phyloP scores from a whole-genome alignment of 1,140 invertebrate species.

The Aphidius ervi region DNA sequence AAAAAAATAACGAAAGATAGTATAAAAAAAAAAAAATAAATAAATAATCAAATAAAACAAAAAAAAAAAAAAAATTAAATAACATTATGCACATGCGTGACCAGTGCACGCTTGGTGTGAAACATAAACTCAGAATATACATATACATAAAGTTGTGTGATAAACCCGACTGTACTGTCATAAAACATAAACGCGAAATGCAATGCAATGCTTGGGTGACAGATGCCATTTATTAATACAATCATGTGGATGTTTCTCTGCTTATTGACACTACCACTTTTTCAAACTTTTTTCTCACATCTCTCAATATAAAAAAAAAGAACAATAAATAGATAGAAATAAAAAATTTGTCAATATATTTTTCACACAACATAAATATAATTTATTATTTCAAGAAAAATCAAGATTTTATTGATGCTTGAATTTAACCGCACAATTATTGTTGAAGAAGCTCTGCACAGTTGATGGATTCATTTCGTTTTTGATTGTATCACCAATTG shows the following conservation, averaged over 20 bases:
- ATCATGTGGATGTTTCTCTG: slow-evolving; percentile 8
- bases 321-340: neutral
- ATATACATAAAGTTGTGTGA: slow-evolving; percentile 30
- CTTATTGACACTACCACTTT: too few relatives aligned
- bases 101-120: slow-evolving; percentile 43
- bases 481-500: slow-evolving; percentile 25
- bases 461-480: slow-evolving; percentile 19
- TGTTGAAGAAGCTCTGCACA: slow-evolving; percentile 22
- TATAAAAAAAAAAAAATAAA: slow-evolving; percentile 7
- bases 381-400: too few relatives aligned
- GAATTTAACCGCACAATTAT: neutral
- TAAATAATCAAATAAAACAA: slow-evolving; percentile 13
- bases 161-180: slow-evolving; percentile 17
- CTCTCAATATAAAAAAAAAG: too few relatives aligned
- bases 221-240: slow-evolving; percentile 50
- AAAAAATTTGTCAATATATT: neutral
- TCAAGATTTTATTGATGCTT: too few relatives aligned
- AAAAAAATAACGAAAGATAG: slow-evolving; percentile 2
- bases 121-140: slow-evolving; percentile 41
- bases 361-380: neutral
- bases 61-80: slow-evolving; percentile 18
- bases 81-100: slow-evolving; percentile 29
- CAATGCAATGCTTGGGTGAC: slow-evolving; percentile 43
- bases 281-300: too few relatives aligned
- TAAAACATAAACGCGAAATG: slow-evolving; percentile 48